Evolutionary conservation across 2,113 vertebrate genomes (phyloP).

Genomic region (Bombycilla garrulus): DNA sequence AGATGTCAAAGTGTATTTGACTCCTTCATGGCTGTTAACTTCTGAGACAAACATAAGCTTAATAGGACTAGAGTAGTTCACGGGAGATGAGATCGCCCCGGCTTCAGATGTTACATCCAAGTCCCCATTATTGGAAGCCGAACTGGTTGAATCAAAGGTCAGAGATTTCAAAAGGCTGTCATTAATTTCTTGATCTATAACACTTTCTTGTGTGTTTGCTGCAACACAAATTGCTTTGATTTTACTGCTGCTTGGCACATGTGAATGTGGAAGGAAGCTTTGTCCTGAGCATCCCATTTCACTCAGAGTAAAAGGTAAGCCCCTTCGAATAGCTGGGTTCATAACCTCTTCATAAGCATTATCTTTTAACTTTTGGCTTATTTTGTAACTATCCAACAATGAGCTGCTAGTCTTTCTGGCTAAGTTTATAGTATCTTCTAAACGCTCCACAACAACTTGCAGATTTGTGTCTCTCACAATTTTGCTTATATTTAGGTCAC

Average conservation of each 20-base stretch:
- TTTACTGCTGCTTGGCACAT: conserved; percentile 14
- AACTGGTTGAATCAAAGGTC: conserved; percentile 19
- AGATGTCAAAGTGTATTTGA: conserved; percentile 90
- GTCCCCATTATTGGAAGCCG: background rate
- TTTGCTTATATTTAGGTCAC: conserved; percentile 66
- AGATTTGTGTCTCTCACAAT: conserved; percentile 73
- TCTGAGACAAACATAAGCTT: conserved; percentile 96
- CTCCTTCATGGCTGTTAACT: conserved; percentile 81
- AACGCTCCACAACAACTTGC: conserved; percentile 77
- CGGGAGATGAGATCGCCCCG: conserved; percentile 16
- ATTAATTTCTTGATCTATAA: conserved; percentile 30
- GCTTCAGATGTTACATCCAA: conserved; percentile 4
- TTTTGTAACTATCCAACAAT: conserved; percentile 53
- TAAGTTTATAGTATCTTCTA: conserved; percentile 76
- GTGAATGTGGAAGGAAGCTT: conserved; percentile 34
- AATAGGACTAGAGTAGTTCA: conserved; percentile 88
- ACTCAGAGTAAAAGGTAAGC: conserved; percentile 25
- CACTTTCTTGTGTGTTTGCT: background rate
- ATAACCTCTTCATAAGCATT: conserved; percentile 16
- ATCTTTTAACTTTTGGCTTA: conserved; percentile 62
- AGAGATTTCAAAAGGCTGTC: conserved; percentile 23
- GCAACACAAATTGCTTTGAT: conserved; percentile 27
- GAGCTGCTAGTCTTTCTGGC: conserved; percentile 52
- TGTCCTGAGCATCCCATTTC: conserved; percentile 49
- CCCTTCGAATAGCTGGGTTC: conserved; percentile 22